Evolutionary conservation across 2,888 invertebrate genomes (phyloP), one percentile per base, ranked within the genome.

Genomic region (Erebia aethiops): DNA sequence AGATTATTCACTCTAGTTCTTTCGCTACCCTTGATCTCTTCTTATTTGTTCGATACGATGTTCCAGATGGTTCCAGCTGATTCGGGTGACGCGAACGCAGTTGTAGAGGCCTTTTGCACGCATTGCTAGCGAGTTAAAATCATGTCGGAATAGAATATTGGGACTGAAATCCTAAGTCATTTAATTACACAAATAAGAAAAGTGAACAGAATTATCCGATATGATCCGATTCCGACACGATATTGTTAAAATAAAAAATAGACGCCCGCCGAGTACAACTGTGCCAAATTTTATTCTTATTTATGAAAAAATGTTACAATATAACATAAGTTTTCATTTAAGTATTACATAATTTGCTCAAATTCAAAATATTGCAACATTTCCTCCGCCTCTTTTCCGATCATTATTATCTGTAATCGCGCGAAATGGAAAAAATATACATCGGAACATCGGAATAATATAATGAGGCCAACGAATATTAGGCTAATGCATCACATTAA

Each of bases 71-170:
- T 85, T 89, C 87, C 87, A 83, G 82, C 71, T 76, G 89, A 89
- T 91, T 92, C 91, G 92, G 91, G 92, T 90, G 89, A 88, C 87
- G 80, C 84, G 84, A 77, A 79, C 87, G 84, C 18, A 41, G 69
- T 82, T 84, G 83, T 76, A 78, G 84, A 85, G 88, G 86, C 86
- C 83, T 88, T 67, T 91, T 91, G 92, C 92, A 92, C 92, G 92
- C 92, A 92, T 91, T 90, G 91, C 91, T 91, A 90, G 89, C 86
- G 87, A 88, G 90, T 88, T 84, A 78, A 81, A 82, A 79, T 79
- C 84, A 87, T 77, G 87, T 83, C 87, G 86, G 85, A 91, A 91
- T 87, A 87, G 83, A 63, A 43, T 60, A 41, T 51, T 68, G 46
- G 49, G 74, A n/a, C 13, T 7, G n/a, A 2, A 41, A 7, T 49